Evolutionary conservation across 2,888 invertebrate species (phyloP).

Genomic region (Callyntrura guangdongensis): DNA sequence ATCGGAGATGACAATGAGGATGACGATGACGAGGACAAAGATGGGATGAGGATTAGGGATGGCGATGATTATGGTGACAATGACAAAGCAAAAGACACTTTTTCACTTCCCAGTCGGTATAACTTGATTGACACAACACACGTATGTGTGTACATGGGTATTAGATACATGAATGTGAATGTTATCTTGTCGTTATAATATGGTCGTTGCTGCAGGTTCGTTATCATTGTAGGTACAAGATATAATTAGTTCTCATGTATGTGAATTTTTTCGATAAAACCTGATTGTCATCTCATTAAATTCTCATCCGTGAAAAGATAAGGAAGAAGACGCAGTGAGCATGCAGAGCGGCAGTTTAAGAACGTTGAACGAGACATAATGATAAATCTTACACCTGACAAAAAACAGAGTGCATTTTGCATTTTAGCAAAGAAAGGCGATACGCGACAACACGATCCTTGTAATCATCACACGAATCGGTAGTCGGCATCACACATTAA

Average conservation of each 20-base stretch:
- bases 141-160: not conserved
- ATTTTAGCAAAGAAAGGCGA: not conserved
- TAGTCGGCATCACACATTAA: not conserved
- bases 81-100: constrained; percentile 62
- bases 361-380: constrained; percentile 39
- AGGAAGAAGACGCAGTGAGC: constrained; percentile 28
- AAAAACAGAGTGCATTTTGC: not conserved
- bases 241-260: constrained; percentile 58
- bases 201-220: constrained; percentile 37
- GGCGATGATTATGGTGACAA: constrained; percentile 45
- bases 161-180: not conserved
- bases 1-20: constrained; percentile 50
- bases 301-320: constrained; percentile 58
- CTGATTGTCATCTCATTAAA: constrained; percentile 49
- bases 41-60: constrained; percentile 19
- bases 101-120: constrained; percentile 62
- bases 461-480: no score
- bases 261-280: constrained; percentile 20
- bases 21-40: constrained; percentile 16
- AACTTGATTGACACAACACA: not conserved
- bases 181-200: constrained; percentile 12
- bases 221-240: constrained; percentile 10
- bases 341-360: not conserved
- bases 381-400: not conserved
- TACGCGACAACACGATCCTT: not conserved